These are phyloP conservation scores for Lordiphosa andalusiaca DNA, from an alignment of 2,888 invertebrate genomes.

Conservation along the genomic window DNA sequence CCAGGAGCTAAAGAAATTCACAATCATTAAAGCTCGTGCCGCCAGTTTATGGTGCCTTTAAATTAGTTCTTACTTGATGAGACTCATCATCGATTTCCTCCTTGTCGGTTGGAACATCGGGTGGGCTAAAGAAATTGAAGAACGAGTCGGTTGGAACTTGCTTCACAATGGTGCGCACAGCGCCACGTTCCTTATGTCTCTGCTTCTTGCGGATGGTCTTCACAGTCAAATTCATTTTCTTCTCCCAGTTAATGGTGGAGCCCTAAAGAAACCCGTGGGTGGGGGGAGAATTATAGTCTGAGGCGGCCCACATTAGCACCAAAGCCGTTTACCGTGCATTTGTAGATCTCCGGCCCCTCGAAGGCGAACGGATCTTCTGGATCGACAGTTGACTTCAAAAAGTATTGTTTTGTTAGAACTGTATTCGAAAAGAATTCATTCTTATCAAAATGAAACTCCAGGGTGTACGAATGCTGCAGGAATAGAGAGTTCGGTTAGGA, in stretches of 20 bases:
- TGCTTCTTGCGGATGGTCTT: constrained; percentile 98
- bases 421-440: constrained; percentile 95
- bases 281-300: background rate
- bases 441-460: constrained; percentile 95
- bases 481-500: background rate
- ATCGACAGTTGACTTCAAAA: constrained; percentile 94
- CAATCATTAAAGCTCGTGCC: background rate
- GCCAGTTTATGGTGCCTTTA: too few relatives aligned
- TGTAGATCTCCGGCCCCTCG: constrained; percentile 90
- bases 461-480: constrained; percentile 81
- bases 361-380: constrained; percentile 95
- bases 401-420: constrained; percentile 95
- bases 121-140: constrained; percentile 99
- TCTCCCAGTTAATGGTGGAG: constrained; percentile 97
- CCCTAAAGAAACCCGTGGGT: constrained; percentile 81
- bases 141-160: constrained; percentile 98
- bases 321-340: constrained; percentile 67
- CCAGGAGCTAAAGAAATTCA: constrained; percentile 82
- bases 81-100: constrained; percentile 94
- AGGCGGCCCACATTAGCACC: background rate
- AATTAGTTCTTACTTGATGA: constrained; percentile 80
- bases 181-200: constrained; percentile 97
- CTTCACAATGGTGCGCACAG: constrained; percentile 96
- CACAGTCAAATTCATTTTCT: constrained; percentile 97
- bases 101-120: constrained; percentile 89